Conservation (phyloP, 2,888 invertebrate species). For the Eustalomyia histrio region DNA sequence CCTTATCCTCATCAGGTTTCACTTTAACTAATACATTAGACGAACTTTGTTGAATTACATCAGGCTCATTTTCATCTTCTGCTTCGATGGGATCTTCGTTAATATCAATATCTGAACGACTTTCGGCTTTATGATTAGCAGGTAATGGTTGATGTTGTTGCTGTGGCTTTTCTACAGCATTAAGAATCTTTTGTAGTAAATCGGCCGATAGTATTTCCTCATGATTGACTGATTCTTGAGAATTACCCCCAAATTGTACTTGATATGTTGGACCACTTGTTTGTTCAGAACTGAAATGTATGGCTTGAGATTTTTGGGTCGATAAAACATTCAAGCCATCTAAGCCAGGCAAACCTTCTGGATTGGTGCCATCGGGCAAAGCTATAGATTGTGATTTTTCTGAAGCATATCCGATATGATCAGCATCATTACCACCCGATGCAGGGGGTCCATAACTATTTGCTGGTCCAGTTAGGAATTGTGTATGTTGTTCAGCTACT, state of each 20-base stretch:
- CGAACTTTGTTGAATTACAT: slow-evolving; percentile 60
- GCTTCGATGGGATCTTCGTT: slow-evolving; percentile 64
- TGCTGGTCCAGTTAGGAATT: slow-evolving; percentile 69
- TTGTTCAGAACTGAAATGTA: slow-evolving; percentile 81
- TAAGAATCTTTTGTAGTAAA: slow-evolving; percentile 88
- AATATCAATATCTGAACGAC: slow-evolving; percentile 72
- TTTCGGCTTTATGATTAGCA: slow-evolving; percentile 72
- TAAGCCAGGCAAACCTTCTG: slow-evolving; percentile 74
- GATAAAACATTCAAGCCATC: slow-evolving; percentile 76
- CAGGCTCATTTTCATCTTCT: slow-evolving; percentile 63
- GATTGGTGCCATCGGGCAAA: slow-evolving; percentile 72
- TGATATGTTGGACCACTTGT: slow-evolving; percentile 81
- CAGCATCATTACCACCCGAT: slow-evolving; percentile 72
- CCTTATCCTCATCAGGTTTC: slow-evolving; percentile 58
- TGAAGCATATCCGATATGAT: slow-evolving; percentile 75
- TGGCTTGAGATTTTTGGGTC: slow-evolving; percentile 76
- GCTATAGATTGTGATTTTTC: slow-evolving; percentile 72
- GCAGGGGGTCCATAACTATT: slow-evolving; percentile 74
- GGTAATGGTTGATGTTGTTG: slow-evolving; percentile 66
- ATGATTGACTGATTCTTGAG: slow-evolving; percentile 81
- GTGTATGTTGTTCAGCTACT: slow-evolving; percentile 74
- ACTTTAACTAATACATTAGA: slow-evolving; percentile 66
- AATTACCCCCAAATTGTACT: slow-evolving; percentile 84
- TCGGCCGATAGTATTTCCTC: slow-evolving; percentile 89
- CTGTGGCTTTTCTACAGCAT: slow-evolving; percentile 88